Conservation (phyloP, 1,140 invertebrate species). For the Ladona fulva region DNA sequence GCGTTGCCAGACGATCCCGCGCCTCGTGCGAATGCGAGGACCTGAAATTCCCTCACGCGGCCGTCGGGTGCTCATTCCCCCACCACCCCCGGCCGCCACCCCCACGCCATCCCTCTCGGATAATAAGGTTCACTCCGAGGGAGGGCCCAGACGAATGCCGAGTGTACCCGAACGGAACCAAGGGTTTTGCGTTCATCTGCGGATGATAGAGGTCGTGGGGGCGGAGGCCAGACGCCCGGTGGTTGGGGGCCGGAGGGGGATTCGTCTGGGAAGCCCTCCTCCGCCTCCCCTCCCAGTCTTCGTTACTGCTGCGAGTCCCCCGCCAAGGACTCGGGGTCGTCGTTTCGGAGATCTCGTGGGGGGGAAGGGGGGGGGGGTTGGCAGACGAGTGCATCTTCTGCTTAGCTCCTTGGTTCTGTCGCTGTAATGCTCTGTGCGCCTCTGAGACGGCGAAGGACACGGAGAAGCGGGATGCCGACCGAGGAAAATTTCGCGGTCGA, state of each 20-base stretch:
- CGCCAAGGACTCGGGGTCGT: background rate
- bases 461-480: too few relatives aligned
- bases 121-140: background rate
- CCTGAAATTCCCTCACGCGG: background rate
- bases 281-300: background rate
- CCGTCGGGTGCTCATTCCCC: background rate
- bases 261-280: background rate
- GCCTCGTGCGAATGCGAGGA: background rate
- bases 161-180: background rate
- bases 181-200: conserved; percentile 3
- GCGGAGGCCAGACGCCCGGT: background rate
- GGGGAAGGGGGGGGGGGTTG: background rate
- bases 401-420: too few relatives aligned
- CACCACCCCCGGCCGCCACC: background rate
- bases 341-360: background rate
- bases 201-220: background rate
- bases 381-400: too few relatives aligned
- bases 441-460: too few relatives aligned
- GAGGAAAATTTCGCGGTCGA: too few relatives aligned
- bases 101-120: background rate
- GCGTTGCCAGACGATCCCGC: background rate
- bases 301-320: background rate
- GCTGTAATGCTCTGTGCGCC: too few relatives aligned
- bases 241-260: background rate
- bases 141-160: background rate